phyloP scores from a whole-genome alignment of 2,888 invertebrate species.

The Chloroclystis v-ata region DNA sequence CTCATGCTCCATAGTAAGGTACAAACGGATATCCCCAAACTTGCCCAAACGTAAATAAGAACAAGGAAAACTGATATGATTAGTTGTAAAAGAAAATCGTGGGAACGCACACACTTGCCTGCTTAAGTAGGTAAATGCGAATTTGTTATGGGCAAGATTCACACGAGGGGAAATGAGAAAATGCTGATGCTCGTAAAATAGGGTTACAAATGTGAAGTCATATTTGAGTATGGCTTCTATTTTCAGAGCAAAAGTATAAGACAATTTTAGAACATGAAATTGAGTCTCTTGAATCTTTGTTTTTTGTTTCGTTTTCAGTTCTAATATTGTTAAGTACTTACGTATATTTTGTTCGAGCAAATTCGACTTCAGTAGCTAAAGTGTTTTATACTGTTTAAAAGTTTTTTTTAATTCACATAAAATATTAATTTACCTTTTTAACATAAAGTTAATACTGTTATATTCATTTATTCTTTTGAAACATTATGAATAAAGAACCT shows the following conservation, averaged over 20 bases:
- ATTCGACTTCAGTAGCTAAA: too few species aligned
- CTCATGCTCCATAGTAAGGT: too few species aligned
- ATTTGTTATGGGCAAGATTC: slow-evolving; percentile 35
- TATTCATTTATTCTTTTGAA: too few species aligned
- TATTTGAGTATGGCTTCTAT: not conserved
- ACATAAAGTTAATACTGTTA: too few species aligned
- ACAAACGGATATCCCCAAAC: not conserved
- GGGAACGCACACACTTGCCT: slow-evolving; percentile 28
- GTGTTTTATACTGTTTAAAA: too few species aligned
- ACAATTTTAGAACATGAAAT: not conserved
- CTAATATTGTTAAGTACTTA: too few species aligned
- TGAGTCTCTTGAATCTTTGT: not conserved
- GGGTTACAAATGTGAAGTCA: not conserved
- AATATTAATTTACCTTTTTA: too few species aligned
- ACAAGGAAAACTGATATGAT: slow-evolving; percentile 38
- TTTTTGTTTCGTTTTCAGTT: too few species aligned
- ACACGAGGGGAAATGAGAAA: slow-evolving; percentile 14
- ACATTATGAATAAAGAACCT: too few species aligned
- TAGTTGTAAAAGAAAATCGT: slow-evolving; percentile 33
- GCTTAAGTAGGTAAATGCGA: slow-evolving; percentile 38
- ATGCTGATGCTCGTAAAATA: slow-evolving; percentile 17
- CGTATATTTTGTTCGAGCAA: too few species aligned
- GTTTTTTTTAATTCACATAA: too few species aligned
- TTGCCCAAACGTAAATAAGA: slow-evolving; percentile 11
- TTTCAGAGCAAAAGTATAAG: not conserved